A percentile compares a stretch with the other conserved stretches of the same genome.
phyloP scores from a whole-genome alignment of 2,113 vertebrate genomes.

The Atherinomorus stipes region DNA sequence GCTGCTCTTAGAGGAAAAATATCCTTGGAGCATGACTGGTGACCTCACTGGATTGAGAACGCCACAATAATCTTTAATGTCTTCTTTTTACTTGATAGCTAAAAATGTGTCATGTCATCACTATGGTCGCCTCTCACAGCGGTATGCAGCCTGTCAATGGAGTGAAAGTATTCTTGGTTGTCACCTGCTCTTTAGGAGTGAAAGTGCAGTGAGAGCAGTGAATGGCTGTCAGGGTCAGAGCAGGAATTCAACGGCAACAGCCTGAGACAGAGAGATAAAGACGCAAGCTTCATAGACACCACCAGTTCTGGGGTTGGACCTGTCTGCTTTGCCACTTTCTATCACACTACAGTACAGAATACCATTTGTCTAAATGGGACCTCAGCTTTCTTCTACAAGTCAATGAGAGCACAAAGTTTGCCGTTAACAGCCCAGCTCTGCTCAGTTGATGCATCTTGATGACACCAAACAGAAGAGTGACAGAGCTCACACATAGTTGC shows the following conservation, averaged over 20 bases:
- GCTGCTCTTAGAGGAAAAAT: constrained; percentile 27
- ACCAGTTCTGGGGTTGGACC: constrained; percentile 55
- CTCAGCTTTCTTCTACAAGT: constrained; percentile 9
- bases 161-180: constrained; percentile 68
- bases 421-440: constrained; percentile 38
- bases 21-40: constrained; percentile 35
- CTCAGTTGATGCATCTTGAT: constrained; percentile 33
- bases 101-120: constrained; percentile 51
- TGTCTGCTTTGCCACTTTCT: constrained; percentile 59
- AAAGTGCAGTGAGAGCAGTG: constrained; percentile 42
- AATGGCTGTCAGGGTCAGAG: constrained; percentile 50
- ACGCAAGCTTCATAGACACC: constrained; percentile 26
- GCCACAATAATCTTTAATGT: constrained; percentile 21
- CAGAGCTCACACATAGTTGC: constrained; percentile 31
- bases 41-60: constrained; percentile 49
- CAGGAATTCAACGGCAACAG: constrained; percentile 61
- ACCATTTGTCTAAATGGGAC: constrained; percentile 17
- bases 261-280: constrained; percentile 40
- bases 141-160: constrained; percentile 47
- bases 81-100: constrained; percentile 29
- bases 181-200: constrained; percentile 75
- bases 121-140: constrained; percentile 22
- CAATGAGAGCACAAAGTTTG: constrained; percentile 29
- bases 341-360: constrained; percentile 61
- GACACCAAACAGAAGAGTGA: constrained; percentile 36